Conservation (phyloP, 2,888 invertebrate genomes). For the Drosophila mettleri region DNA sequence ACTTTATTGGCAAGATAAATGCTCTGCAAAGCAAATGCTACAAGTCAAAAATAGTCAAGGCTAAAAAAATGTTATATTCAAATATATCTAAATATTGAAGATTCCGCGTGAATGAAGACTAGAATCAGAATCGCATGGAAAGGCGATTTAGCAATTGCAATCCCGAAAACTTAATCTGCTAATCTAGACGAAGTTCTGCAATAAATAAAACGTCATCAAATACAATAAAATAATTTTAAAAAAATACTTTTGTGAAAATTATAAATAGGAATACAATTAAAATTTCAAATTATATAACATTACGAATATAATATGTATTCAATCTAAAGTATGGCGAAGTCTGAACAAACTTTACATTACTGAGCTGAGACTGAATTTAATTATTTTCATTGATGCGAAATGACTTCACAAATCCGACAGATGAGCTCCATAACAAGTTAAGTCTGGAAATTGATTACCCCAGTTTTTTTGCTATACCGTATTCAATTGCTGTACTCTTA, state of each 20-base stretch:
- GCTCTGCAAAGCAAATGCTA: constrained; percentile 5
- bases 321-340: constrained; percentile 18
- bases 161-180: too few relatives aligned
- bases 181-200: too few relatives aligned
- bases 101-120: too few relatives aligned
- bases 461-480: constrained; percentile 11
- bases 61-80: neutral
- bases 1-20: constrained; percentile 8
- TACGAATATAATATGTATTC: too few relatives aligned
- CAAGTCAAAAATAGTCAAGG: neutral
- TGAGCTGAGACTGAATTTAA: constrained; percentile 19
- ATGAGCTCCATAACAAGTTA: constrained; percentile 36
- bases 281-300: too few relatives aligned
- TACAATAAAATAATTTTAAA: neutral
- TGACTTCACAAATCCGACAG: constrained; percentile 63
- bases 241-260: too few relatives aligned
- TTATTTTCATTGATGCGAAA: constrained; percentile 41
- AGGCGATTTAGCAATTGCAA: too few relatives aligned
- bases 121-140: too few relatives aligned
- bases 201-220: too few relatives aligned
- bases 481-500: constrained; percentile 12
- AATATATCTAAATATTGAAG: neutral
- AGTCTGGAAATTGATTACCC: constrained; percentile 27
- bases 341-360: neutral
- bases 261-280: too few relatives aligned